A percentile compares a stretch with the other conserved stretches of the same genome.
These are phyloP conservation scores for Sebastes hopkinsi DNA, from an alignment of 2,797 vertebrate species.

Conservation along the genomic window DNA sequence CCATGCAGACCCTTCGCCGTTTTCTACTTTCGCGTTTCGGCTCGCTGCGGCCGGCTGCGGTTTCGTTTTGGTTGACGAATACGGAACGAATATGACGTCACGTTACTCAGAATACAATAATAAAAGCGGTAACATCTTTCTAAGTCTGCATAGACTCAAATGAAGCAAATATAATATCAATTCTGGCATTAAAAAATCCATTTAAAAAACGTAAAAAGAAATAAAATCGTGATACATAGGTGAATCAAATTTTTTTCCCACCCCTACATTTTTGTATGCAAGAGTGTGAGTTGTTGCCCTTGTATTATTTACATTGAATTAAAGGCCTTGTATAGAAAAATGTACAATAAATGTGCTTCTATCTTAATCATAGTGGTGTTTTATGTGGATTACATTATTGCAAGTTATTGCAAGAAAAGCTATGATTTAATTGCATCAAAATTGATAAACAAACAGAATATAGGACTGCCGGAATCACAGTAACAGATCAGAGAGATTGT, in stretches of 20 bases:
- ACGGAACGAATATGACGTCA: too few relatives aligned
- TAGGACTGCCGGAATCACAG: not conserved
- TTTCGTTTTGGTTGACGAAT: too few relatives aligned
- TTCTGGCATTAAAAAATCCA: too few relatives aligned
- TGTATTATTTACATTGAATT: not conserved
- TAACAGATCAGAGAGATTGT: not conserved
- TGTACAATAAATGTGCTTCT: not conserved
- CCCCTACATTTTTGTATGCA: not conserved
- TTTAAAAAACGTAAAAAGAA: too few relatives aligned
- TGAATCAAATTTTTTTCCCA: too few relatives aligned
- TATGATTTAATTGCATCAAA: not conserved
- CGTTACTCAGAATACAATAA: too few relatives aligned
- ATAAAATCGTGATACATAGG: too few relatives aligned
- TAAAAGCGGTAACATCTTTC: accelerated
- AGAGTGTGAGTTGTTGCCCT: not conserved
- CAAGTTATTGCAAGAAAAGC: not conserved
- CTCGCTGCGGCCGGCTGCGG: too few relatives aligned
- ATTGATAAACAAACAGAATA: not conserved
- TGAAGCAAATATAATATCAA: too few relatives aligned
- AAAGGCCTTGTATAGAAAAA: not conserved
- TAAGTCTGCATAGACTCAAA: too few relatives aligned
- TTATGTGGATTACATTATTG: not conserved
- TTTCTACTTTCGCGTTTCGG: too few relatives aligned
- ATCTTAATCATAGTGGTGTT: not conserved
- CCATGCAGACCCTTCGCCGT: too few relatives aligned